Conservation (phyloP, 2,113 vertebrate species). For the Gymnorhina tibicen region DNA sequence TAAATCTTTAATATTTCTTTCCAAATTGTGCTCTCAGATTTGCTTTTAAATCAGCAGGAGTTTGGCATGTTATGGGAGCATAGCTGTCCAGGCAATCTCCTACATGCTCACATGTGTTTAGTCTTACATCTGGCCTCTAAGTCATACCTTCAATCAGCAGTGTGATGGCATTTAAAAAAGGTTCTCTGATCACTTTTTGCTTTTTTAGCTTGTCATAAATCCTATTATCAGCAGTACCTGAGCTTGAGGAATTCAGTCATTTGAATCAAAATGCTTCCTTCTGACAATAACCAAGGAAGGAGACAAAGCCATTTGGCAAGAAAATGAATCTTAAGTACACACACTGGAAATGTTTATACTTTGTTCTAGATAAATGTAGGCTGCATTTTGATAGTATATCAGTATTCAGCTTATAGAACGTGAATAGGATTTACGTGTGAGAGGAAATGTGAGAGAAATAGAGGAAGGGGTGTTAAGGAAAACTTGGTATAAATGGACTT, state of each 20-base stretch:
- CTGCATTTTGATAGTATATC: slow-evolving; percentile 28
- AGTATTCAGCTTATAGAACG: slow-evolving; percentile 2
- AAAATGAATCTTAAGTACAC: slow-evolving; percentile 51
- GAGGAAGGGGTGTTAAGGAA: background rate
- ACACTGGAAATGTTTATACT: slow-evolving; percentile 51
- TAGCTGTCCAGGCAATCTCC: background rate
- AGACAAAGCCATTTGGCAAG: slow-evolving; percentile 49
- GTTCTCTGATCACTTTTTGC: slow-evolving; percentile 24
- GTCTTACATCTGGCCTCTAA: background rate
- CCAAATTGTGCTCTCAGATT: background rate
- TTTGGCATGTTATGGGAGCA: background rate
- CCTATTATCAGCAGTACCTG: slow-evolving; percentile 37
- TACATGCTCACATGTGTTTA: background rate
- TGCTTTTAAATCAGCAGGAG: background rate
- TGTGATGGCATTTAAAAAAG: background rate
- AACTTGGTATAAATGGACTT: background rate
- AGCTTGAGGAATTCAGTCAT: slow-evolving; percentile 23
- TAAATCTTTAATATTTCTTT: background rate
- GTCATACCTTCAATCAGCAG: background rate
- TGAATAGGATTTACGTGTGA: background rate
- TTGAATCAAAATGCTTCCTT: slow-evolving; percentile 40
- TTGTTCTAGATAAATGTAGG: slow-evolving; percentile 38
- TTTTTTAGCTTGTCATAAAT: slow-evolving; percentile 41
- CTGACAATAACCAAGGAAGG: slow-evolving; percentile 32
- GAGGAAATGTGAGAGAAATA: background rate